phyloP scores from a whole-genome alignment of 2,797 vertebrate genomes.

The Pseudopleuronectes americanus region DNA sequence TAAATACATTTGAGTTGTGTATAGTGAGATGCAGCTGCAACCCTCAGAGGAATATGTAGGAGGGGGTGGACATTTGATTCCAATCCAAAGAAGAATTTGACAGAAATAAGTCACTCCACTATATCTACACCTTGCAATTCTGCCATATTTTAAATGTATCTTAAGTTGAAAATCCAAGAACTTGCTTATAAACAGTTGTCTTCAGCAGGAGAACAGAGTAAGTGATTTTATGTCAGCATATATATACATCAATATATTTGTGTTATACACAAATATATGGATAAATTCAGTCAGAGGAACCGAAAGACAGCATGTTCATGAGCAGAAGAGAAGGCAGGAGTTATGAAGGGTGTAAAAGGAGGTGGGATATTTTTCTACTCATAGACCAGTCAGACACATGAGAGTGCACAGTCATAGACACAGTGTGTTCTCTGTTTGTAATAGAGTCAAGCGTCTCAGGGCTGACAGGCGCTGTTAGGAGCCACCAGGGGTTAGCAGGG shows the following conservation, averaged over 20 bases:
- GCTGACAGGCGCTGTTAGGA: neutral
- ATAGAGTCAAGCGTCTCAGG: slow-evolving; percentile 14
- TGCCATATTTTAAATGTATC: slow-evolving; percentile 19
- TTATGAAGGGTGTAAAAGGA: neutral
- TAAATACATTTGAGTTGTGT: neutral
- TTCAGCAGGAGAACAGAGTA: slow-evolving; percentile 31
- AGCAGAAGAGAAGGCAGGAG: neutral
- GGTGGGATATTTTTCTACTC: slow-evolving; percentile 12
- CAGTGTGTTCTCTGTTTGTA: slow-evolving; percentile 28
- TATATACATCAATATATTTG: neutral
- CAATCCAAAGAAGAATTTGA: neutral
- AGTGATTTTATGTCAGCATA: slow-evolving; percentile 10
- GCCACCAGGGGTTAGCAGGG: slow-evolving; percentile 4
- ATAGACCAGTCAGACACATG: neutral
- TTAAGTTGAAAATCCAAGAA: slow-evolving; percentile 19
- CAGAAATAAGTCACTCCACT: slow-evolving; percentile 1
- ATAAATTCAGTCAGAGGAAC: slow-evolving; percentile 11
- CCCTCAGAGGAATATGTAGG: neutral
- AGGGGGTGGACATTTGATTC: slow-evolving; percentile 12
- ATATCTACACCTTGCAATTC: slow-evolving; percentile 8
- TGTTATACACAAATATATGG: neutral
- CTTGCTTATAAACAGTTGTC: slow-evolving; percentile 20
- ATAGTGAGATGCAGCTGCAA: neutral
- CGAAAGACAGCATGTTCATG: neutral
- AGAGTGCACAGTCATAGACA: neutral